These are phyloP conservation scores for Crotophaga sulcirostris DNA, from an alignment of 2,113 vertebrate species.

Conservation along the genomic window DNA sequence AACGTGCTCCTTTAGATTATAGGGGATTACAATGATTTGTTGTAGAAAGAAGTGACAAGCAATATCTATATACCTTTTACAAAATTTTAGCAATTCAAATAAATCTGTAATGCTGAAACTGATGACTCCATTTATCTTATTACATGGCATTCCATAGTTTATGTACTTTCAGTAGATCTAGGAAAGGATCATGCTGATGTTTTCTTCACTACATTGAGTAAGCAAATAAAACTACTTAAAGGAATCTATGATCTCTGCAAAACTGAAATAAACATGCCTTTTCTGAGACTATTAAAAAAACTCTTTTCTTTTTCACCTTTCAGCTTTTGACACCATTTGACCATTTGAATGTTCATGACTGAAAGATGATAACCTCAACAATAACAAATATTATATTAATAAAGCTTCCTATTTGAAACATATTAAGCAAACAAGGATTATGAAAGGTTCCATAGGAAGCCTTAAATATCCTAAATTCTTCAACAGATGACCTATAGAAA, in stretches of 20 bases:
- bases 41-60: neutral
- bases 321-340: neutral
- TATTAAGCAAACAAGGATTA: neutral
- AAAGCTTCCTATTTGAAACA: neutral
- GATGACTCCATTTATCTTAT: neutral
- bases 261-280: neutral
- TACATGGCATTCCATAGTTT: neutral
- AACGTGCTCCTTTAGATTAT: neutral
- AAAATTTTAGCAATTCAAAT: neutral
- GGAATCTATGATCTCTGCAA: neutral
- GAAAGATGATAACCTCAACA: neutral
- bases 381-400: neutral
- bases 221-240: neutral
- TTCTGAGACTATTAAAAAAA: neutral
- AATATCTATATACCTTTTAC: neutral
- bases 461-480: neutral
- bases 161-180: neutral
- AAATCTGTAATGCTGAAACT: neutral
- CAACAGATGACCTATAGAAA: neutral
- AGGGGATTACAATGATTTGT: neutral
- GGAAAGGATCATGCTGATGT: neutral
- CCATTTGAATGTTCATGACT: neutral
- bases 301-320: neutral
- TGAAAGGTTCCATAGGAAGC: neutral
- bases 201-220: neutral